A percentile compares a stretch with the other conserved stretches of the same genome.
phyloP scores from a whole-genome alignment of 2,888 invertebrate genomes.

The Xestia c-nigrum region DNA sequence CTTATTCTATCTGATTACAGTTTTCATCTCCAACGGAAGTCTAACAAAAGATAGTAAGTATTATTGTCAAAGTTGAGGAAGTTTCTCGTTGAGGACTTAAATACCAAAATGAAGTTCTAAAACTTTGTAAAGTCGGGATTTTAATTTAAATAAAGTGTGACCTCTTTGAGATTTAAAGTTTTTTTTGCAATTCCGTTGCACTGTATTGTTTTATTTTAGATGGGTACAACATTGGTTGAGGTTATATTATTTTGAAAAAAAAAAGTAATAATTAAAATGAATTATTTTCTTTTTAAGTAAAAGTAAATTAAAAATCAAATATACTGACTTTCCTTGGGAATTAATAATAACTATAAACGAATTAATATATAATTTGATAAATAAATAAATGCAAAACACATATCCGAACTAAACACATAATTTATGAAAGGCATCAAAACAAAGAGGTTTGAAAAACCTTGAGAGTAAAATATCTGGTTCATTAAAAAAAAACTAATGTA shows the following conservation, averaged over 20 bases:
- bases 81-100: background rate
- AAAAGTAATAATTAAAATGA: background rate
- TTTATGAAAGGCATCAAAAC: background rate
- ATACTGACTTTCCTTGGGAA: background rate
- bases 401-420: background rate
- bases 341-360: background rate
- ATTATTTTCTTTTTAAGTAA: background rate
- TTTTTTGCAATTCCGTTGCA: too few species aligned
- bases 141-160: background rate
- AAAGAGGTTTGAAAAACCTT: constrained; percentile 21
- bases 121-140: background rate
- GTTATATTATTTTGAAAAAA: background rate
- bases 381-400: background rate
- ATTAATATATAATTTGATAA: too few species aligned
- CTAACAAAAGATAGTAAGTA: background rate
- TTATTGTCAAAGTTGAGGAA: constrained; percentile 7
- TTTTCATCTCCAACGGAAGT: background rate
- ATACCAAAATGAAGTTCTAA: background rate
- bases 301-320: background rate
- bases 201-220: background rate
- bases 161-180: background rate
- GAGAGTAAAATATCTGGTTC: background rate
- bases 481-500: background rate
- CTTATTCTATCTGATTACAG: background rate
- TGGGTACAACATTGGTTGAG: too few species aligned